These are phyloP conservation scores for Ypsolopha scabrella DNA, from an alignment of 2,888 invertebrate species.

Conservation along the genomic window DNA sequence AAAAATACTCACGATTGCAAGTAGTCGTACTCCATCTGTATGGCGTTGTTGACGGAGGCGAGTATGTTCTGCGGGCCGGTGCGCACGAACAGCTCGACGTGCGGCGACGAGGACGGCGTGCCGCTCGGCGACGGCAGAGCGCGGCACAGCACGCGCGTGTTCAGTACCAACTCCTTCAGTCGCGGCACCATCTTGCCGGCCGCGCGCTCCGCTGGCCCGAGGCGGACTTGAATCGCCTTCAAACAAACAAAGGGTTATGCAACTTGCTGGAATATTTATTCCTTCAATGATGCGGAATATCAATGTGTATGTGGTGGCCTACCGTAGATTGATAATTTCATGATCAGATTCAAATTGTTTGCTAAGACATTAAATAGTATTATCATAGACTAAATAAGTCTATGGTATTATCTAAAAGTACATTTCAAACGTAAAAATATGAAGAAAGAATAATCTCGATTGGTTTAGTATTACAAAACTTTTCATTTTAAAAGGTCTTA, in stretches of 20 bases:
- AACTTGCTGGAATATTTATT: no score
- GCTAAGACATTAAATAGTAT: no score
- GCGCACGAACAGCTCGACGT: conserved; percentile 79
- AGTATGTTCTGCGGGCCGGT: conserved; percentile 72
- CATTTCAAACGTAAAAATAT: no score
- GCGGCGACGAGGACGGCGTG: conserved; percentile 34
- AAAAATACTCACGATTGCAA: conserved; percentile 42
- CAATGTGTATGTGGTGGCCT: no score
- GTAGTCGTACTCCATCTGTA: conserved; percentile 72
- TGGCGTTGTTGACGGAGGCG: conserved; percentile 78
- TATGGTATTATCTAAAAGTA: no score
- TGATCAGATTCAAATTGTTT: no score
- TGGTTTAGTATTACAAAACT: no score
- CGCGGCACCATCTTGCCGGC: conserved; percentile 64
- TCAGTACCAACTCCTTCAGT: conserved; percentile 70
- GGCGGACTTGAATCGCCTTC: conserved; percentile 68
- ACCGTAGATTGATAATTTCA: no score
- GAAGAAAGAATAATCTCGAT: no score
- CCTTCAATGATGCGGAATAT: no score
- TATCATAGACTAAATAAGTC: no score
- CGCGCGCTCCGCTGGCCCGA: conserved; percentile 69
- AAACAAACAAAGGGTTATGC: not conserved
- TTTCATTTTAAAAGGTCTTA: no score
- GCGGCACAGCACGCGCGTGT: conserved; percentile 54
- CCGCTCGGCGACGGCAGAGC: conserved; percentile 25